Base-by-base conservation (phyloP, 2,113 vertebrate species). In the Saimiri boliviensis region DNA sequence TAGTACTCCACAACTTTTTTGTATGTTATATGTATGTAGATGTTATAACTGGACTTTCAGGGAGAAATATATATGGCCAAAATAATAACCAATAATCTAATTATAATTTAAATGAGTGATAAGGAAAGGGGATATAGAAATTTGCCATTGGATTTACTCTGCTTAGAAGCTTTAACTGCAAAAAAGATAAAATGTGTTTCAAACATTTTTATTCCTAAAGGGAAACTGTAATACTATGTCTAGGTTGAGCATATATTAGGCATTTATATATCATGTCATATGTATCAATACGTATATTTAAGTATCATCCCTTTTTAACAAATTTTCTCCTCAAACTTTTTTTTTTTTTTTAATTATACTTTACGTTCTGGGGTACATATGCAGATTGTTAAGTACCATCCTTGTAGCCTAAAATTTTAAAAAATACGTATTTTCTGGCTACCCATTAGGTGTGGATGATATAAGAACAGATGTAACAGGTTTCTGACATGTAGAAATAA, bases 391-490 rank as follows among this genome's bases (percentile, higher is more conserved):
- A 52, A 52, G 16, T 52, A 52, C 52, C 16, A 52, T 52, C 52
- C 58, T 81, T 88, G 27, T 86, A 88, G 77, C n/a, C 49, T 91
- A 52, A 95, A 89, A 71, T 79, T 63, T 20, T 47, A 86, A 84
- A 79, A 63, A 27, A 54, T 20, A 17, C 25, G 6, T 66, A 25
- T 81, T 63, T 91, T 83, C 45, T 94, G 63, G 35, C 8, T 17
- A 30, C 25, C 30, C 23, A 40, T 3, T 45, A 86, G 56, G 66
- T 82, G 30, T 90, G 80, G 6, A 63, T 89, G 35, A 52, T 90
- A 19, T 4, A 71, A 79, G 68, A 89, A 45, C 32, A 88, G 73
- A 52, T 58, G 20, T 74, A 21, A 27, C 54, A 85, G 71, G 19
- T 76, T 11, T 42, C 32, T 68, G 73, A 81, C 49, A 40, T 42